phyloP scores from a whole-genome alignment of 92 coral and sea anemone genomes.

The Micromussa lordhowensis region DNA sequence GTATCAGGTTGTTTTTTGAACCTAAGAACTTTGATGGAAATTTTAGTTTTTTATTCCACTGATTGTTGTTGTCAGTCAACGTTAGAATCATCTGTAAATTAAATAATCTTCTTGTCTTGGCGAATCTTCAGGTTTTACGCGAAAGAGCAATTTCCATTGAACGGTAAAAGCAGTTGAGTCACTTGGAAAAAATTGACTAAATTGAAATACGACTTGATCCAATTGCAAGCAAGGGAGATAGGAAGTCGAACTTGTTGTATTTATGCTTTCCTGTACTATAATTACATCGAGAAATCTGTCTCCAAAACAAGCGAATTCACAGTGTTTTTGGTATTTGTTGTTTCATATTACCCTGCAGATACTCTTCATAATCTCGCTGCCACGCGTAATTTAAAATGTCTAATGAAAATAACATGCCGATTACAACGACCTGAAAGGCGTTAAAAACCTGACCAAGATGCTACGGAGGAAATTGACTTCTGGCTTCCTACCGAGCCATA shows the following conservation, averaged over 20 bases:
- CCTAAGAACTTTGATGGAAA: not conserved
- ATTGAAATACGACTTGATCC: slow-evolving; percentile 6
- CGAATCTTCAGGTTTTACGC: not conserved
- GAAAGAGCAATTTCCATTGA: not conserved
- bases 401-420: slow-evolving; percentile 5
- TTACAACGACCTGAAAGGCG: not conserved
- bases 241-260: slow-evolving; percentile 12
- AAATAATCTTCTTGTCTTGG: not conserved
- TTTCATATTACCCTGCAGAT: not conserved
- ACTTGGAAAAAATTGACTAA: slow-evolving; percentile 1
- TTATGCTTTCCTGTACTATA: slow-evolving; percentile 14
- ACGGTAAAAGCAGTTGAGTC: not conserved
- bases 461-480: slow-evolving; percentile 40
- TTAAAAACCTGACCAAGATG: slow-evolving; percentile 5
- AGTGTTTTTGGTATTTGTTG: not conserved
- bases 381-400: not conserved
- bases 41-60: not conserved
- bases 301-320: not conserved
- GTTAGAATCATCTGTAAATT: not conserved
- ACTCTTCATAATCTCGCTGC: not conserved
- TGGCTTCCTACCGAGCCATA: slow-evolving; percentile 32
- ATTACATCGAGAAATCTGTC: slow-evolving; percentile 16
- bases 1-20: not conserved
- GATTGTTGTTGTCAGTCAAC: not conserved
- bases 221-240: not conserved